Evolutionary conservation across 2,888 invertebrate species (phyloP).

Genomic region (Entomobrya proxima): DNA sequence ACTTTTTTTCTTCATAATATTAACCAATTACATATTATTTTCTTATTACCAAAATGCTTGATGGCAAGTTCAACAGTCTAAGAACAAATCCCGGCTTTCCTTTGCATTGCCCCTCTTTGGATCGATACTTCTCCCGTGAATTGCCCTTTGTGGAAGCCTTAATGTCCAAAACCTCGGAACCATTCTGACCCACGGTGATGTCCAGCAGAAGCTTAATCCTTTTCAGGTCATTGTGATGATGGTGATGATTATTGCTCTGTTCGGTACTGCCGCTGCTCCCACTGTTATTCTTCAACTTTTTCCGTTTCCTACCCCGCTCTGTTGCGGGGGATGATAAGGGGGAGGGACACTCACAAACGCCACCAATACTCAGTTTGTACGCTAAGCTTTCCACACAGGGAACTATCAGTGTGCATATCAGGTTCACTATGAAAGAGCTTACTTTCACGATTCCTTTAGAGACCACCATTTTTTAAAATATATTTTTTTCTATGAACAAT

Average conservation of each 20-base stretch:
- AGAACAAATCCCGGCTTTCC: constrained; percentile 5
- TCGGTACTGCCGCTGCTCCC: neutral
- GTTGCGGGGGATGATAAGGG: neutral
- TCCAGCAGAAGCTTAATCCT: constrained; percentile 68
- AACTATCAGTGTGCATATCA: neutral
- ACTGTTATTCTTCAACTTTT: neutral
- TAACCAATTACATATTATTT: too few species aligned
- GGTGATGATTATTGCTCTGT: neutral
- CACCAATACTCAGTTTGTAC: constrained; percentile 14
- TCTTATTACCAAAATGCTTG: constrained; percentile 22
- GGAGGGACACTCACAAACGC: neutral
- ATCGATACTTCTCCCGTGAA: too few species aligned
- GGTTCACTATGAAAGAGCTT: neutral
- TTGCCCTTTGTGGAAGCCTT: neutral
- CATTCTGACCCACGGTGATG: constrained; percentile 60
- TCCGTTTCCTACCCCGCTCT: neutral
- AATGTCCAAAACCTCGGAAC: constrained; percentile 2
- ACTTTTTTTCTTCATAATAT: too few species aligned
- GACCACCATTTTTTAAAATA: constrained; percentile 11
- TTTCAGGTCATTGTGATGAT: constrained; percentile 57
- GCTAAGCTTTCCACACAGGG: constrained; percentile 19
- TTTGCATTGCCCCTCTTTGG: neutral
- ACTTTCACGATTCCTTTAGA: neutral
- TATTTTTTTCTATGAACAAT: constrained; percentile 1
- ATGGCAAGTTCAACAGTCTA: constrained; percentile 40